Evolutionary conservation across 2,888 invertebrate genomes (phyloP).

Genomic region (Ariolimax columbianus): DNA sequence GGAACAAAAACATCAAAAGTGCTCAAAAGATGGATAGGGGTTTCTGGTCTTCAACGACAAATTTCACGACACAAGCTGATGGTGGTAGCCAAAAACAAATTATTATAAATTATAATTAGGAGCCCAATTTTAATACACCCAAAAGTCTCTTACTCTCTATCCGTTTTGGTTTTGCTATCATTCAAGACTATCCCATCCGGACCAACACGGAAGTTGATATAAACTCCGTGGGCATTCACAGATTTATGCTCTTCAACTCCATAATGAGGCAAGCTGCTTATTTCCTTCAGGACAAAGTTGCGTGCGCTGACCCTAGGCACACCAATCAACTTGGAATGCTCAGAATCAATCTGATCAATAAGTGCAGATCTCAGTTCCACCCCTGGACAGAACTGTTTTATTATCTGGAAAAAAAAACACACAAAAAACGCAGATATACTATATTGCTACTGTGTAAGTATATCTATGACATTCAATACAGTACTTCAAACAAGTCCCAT

Average conservation of each 20-base stretch:
- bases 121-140: no score
- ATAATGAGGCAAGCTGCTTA: constrained; percentile 88
- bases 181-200: constrained; percentile 85
- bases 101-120: no score
- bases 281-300: constrained; percentile 89
- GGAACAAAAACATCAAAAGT: no score
- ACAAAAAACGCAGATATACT: no score
- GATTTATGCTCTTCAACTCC: constrained; percentile 89
- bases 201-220: constrained; percentile 83
- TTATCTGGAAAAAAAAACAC: constrained; percentile 9
- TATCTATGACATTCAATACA: no score
- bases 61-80: no score
- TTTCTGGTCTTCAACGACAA: no score
- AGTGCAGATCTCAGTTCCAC: background rate
- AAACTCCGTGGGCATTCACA: constrained; percentile 38
- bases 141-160: constrained; percentile 45
- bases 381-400: constrained; percentile 21
- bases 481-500: no score
- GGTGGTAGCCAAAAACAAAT: no score
- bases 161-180: constrained; percentile 25
- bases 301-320: constrained; percentile 89
- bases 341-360: constrained; percentile 57
- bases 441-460: no score
- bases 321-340: constrained; percentile 79
- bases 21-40: no score